Evolutionary conservation across 2,888 invertebrate genomes (phyloP).

Genomic region (Cataglyphis cursor): DNA sequence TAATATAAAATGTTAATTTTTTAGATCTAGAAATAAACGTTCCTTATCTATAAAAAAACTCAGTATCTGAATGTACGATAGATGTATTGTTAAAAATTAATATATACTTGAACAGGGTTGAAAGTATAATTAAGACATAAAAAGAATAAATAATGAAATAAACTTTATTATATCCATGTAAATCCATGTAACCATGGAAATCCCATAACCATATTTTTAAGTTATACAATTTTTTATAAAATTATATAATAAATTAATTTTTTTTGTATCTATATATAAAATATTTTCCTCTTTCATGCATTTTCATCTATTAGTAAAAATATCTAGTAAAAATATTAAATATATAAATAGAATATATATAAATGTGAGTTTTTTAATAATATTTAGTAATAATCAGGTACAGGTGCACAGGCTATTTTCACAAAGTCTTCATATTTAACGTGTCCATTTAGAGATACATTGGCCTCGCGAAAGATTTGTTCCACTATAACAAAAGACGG

Average conservation of each 20-base stretch:
- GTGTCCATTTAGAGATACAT: constrained; percentile 92
- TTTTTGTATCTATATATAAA: constrained; percentile 43
- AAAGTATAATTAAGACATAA: constrained; percentile 23
- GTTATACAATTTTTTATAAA: constrained; percentile 13
- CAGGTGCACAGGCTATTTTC: constrained; percentile 96
- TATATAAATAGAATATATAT: not conserved
- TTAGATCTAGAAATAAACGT: constrained; percentile 22
- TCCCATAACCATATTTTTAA: constrained; percentile 28
- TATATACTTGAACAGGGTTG: constrained; percentile 18
- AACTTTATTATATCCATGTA: constrained; percentile 9
- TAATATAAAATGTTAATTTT: constrained; percentile 23
- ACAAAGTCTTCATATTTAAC: constrained; percentile 97
- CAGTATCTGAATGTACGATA: not conserved
- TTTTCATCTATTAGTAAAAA: not conserved
- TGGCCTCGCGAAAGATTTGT: constrained; percentile 96
- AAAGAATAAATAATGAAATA: constrained; percentile 25
- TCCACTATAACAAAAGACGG: constrained; percentile 88
- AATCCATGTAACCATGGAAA: not conserved
- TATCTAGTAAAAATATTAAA: not conserved
- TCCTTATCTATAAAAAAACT: constrained; percentile 11
- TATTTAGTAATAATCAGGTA: constrained; percentile 95
- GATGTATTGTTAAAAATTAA: constrained; percentile 14
- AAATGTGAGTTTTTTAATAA: constrained; percentile 8
- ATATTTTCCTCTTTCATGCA: not conserved
- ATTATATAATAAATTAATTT: not conserved